Evolutionary conservation across 1,140 invertebrate species (phyloP).

Genomic region (Choristoneura fumiferana): DNA sequence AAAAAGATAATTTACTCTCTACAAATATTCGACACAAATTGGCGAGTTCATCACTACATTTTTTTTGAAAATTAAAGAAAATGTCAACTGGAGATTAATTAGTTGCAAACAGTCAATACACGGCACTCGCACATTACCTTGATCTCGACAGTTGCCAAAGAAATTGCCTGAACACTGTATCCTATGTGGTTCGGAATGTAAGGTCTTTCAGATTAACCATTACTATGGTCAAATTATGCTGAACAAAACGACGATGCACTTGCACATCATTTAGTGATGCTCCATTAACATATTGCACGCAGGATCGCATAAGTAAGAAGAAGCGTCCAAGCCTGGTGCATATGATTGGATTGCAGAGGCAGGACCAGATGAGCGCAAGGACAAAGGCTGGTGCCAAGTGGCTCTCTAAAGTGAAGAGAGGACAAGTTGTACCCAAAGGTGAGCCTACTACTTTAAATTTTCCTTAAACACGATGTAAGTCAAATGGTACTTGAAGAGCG

Average conservation of each 20-base stretch:
- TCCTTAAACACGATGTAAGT: background rate
- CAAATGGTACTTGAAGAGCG: too few species aligned
- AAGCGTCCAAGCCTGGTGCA: slow-evolving; percentile 89
- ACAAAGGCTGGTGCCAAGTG: slow-evolving; percentile 91
- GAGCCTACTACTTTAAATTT: slow-evolving; percentile 20
- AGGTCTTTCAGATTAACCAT: too few species aligned
- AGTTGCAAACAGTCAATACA: too few species aligned
- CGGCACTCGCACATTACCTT: slow-evolving; percentile 9
- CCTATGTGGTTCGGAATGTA: too few species aligned
- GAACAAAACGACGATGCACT: background rate
- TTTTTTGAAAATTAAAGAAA: too few species aligned
- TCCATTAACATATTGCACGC: slow-evolving; percentile 20
- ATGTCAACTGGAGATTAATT: too few species aligned
- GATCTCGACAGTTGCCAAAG: background rate
- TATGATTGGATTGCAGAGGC: slow-evolving; percentile 86
- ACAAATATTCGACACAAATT: too few species aligned
- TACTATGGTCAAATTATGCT: too few species aligned
- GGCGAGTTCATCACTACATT: too few species aligned
- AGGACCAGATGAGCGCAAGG: slow-evolving; percentile 85
- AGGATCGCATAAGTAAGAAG: slow-evolving; percentile 83
- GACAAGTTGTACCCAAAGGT: slow-evolving; percentile 87
- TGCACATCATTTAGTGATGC: slow-evolving; percentile 9
- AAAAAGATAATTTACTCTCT: too few species aligned
- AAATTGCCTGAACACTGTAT: too few species aligned
- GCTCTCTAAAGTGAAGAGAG: slow-evolving; percentile 91